phyloP scores from a whole-genome alignment of 2,888 invertebrate species.

The Hanleya hanleyi region DNA sequence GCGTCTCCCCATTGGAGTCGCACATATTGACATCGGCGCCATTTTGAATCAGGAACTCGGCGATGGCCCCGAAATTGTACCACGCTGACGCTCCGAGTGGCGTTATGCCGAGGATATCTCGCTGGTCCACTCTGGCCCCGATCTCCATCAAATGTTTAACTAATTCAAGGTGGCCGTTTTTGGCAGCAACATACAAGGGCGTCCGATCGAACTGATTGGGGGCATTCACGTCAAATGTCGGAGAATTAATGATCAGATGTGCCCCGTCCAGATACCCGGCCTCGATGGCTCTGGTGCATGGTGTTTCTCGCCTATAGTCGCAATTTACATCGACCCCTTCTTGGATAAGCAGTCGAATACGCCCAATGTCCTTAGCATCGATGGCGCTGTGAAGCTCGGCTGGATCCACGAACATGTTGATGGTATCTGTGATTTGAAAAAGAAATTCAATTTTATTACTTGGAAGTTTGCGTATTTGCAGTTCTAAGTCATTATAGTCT shows the following conservation, averaged over 20 bases:
- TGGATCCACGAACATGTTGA: too few species aligned
- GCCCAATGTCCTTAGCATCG: not conserved
- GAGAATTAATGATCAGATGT: slow-evolving; percentile 19
- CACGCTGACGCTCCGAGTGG: slow-evolving; percentile 35
- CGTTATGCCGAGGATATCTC: slow-evolving; percentile 36
- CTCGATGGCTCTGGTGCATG: slow-evolving; percentile 34
- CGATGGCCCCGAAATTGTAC: slow-evolving; percentile 21
- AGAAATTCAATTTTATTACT: too few species aligned
- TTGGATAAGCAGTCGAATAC: not conserved
- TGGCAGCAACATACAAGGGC: slow-evolving; percentile 35
- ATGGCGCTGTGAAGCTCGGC: not conserved
- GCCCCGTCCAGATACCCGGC: slow-evolving; percentile 8
- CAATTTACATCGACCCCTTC: slow-evolving; percentile 31
- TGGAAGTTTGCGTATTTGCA: too few species aligned
- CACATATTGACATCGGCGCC: slow-evolving; percentile 37
- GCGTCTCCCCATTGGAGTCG: slow-evolving; percentile 32
- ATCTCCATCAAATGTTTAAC: slow-evolving; percentile 22
- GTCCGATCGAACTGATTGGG: slow-evolving; percentile 36
- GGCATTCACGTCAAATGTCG: slow-evolving; percentile 30
- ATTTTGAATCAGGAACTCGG: slow-evolving; percentile 35
- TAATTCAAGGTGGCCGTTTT: slow-evolving; percentile 16
- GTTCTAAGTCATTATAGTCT: too few species aligned
- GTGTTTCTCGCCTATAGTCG: slow-evolving; percentile 28
- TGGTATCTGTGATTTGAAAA: too few species aligned
- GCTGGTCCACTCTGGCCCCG: slow-evolving; percentile 31